phyloP scores from a whole-genome alignment of 2,113 vertebrate species.

The Vulpes ferrilata region DNA sequence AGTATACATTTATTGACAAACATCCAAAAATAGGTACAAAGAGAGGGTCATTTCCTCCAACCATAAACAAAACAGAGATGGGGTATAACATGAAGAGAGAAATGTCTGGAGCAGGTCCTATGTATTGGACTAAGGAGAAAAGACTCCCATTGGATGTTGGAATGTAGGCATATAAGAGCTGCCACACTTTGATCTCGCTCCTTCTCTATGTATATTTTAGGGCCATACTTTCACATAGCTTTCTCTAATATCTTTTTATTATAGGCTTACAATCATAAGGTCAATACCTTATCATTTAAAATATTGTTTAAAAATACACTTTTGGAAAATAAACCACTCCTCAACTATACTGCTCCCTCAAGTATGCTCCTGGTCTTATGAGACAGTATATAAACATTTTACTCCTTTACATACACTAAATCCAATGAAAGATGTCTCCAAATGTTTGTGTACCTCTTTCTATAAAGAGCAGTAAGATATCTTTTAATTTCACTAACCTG shows the following conservation, averaged over 20 bases:
- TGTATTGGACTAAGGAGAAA: background rate
- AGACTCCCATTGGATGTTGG: background rate
- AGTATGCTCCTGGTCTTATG: background rate
- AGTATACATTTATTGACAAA: background rate
- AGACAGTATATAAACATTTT: background rate
- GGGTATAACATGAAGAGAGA: background rate
- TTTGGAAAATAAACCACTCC: background rate
- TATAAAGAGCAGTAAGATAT: conserved; percentile 35
- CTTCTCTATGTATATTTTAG: background rate
- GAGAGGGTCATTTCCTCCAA: background rate
- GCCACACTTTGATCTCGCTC: background rate
- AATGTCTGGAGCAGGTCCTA: background rate
- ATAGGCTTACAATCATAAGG: background rate
- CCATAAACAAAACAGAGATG: background rate
- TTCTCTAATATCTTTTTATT: background rate
- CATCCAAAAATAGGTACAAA: background rate
- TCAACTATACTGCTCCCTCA: background rate
- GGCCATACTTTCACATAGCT: background rate
- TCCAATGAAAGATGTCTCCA: background rate
- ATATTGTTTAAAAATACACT: background rate
- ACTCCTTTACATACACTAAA: background rate
- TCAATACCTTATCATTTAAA: background rate
- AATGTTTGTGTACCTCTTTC: conserved; percentile 1
- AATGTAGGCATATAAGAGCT: background rate
- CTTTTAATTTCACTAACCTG: conserved; percentile 76